Conservation (phyloP, 2,888 invertebrate genomes). For the Shargacucullia verbasci region DNA sequence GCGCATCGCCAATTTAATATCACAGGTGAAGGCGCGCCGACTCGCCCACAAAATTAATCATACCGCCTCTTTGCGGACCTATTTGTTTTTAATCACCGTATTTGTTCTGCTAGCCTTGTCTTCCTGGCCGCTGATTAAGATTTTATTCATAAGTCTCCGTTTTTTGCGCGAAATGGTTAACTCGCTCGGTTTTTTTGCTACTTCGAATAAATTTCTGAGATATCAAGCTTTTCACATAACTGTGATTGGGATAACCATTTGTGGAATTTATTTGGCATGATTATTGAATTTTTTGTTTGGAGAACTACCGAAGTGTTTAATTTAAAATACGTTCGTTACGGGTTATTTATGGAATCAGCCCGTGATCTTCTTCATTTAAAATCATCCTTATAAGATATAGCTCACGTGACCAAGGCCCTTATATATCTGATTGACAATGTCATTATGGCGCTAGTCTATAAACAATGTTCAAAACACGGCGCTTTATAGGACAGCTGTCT, state of each 20-base stretch:
- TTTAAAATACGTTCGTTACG: too few species aligned
- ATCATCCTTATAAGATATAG: slow-evolving; percentile 31
- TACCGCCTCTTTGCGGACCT: slow-evolving; percentile 82
- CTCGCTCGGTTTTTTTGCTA: slow-evolving; percentile 36
- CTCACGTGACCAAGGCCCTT: slow-evolving; percentile 34
- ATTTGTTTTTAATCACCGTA: slow-evolving; percentile 82
- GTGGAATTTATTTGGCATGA: neutral
- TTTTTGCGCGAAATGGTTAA: slow-evolving; percentile 63
- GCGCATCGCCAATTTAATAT: slow-evolving; percentile 77
- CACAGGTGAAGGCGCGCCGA: slow-evolving; percentile 65
- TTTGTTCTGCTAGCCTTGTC: slow-evolving; percentile 74
- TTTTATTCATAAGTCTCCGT: slow-evolving; percentile 83
- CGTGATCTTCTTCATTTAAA: slow-evolving; percentile 20
- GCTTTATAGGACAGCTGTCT: slow-evolving; percentile 83
- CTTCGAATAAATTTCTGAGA: slow-evolving; percentile 13
- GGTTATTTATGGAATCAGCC: slow-evolving; percentile 6
- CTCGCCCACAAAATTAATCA: slow-evolving; percentile 84
- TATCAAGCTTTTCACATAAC: too few species aligned
- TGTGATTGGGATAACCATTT: too few species aligned
- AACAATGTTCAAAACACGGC: slow-evolving; percentile 78
- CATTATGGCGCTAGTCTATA: slow-evolving; percentile 73
- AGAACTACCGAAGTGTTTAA: too few species aligned
- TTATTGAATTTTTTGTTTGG: too few species aligned
- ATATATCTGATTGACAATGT: slow-evolving; percentile 59
- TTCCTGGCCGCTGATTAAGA: slow-evolving; percentile 83